A percentile compares a stretch with the other conserved stretches of the same genome.
Evolutionary conservation across 1,140 invertebrate species (phyloP).

Genomic region (Drosophila sproati): DNA sequence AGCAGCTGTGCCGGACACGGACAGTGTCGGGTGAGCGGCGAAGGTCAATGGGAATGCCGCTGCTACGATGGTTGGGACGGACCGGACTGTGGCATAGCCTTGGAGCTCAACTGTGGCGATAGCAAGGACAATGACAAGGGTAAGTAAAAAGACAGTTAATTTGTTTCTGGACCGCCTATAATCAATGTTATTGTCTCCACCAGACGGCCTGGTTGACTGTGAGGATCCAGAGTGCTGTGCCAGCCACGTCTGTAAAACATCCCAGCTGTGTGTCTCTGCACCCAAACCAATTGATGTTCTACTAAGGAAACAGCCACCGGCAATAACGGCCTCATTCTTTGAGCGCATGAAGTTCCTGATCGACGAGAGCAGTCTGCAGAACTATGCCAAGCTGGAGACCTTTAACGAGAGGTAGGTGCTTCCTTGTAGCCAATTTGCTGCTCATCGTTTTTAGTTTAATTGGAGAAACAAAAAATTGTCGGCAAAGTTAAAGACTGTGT

Average conservation of each 20-base stretch:
- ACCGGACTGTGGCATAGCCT: conserved; percentile 93
- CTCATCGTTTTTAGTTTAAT: conserved; percentile 32
- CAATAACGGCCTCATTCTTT: conserved; percentile 98
- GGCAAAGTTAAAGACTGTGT: conserved; percentile 46
- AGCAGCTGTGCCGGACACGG: conserved; percentile 94
- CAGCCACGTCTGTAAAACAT: conserved; percentile 91
- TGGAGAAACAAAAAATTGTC: conserved; percentile 44
- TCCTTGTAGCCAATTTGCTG: conserved; percentile 65
- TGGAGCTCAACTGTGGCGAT: conserved; percentile 97
- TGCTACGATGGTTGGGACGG: conserved; percentile 98
- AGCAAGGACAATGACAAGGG: conserved; percentile 98
- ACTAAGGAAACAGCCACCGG: conserved; percentile 96
- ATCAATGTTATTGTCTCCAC: neutral
- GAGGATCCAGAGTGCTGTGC: conserved; percentile 98
- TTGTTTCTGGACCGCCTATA: neutral
- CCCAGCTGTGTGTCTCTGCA: conserved; percentile 95
- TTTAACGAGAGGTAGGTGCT: conserved; percentile 97
- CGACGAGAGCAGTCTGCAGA: conserved; percentile 98
- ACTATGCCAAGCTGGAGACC: conserved; percentile 96
- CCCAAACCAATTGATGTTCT: conserved; percentile 97
- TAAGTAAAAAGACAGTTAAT: conserved; percentile 83
- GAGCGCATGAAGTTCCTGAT: conserved; percentile 99
- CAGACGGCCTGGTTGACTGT: conserved; percentile 98
- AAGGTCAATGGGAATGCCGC: conserved; percentile 95
- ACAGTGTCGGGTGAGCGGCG: conserved; percentile 92